Percentiles rank a stretch among this genome's conserved stretches.
These are phyloP conservation scores for Leptestheria dahalacensis DNA, from an alignment of 1,140 invertebrate genomes.

Conservation along the genomic window DNA sequence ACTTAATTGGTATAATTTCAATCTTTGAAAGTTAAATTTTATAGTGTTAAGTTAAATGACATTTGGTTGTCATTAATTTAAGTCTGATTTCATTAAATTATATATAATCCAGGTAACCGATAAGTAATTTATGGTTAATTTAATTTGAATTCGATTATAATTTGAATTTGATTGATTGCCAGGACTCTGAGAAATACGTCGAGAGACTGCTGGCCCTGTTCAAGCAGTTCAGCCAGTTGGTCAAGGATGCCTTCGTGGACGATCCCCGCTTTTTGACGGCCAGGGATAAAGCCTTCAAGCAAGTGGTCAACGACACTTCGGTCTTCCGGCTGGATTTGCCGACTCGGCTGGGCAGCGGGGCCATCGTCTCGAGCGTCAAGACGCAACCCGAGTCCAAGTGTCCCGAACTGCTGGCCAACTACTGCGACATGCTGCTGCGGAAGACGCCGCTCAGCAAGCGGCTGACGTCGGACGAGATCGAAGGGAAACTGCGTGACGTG, in stretches of 20 bases:
- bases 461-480: slow-evolving; percentile 94
- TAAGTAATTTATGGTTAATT: not conserved
- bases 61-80: too few species aligned
- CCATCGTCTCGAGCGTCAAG: slow-evolving; percentile 26
- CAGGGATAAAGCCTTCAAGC: slow-evolving; percentile 94
- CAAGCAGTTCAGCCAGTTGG: slow-evolving; percentile 76
- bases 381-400: slow-evolving; percentile 85
- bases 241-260: slow-evolving; percentile 88
- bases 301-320: slow-evolving; percentile 95
- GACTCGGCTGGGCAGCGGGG: slow-evolving; percentile 35
- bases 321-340: slow-evolving; percentile 76
- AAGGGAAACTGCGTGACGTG: slow-evolving; percentile 79
- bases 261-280: slow-evolving; percentile 95
- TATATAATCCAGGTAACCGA: too few species aligned
- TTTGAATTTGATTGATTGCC: slow-evolving; percentile 16
- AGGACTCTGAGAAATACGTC: slow-evolving; percentile 98
- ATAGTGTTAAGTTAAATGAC: too few species aligned
- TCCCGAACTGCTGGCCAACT: slow-evolving; percentile 96
- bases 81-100: too few species aligned
- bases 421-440: slow-evolving; percentile 97
- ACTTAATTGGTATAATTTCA: too few species aligned
- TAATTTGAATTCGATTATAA: not conserved
- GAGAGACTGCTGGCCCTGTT: slow-evolving; percentile 88
- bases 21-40: too few species aligned
- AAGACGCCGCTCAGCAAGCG: slow-evolving; percentile 93